Conservation (phyloP, 2,888 invertebrate genomes). For the Tinea trinotella region DNA sequence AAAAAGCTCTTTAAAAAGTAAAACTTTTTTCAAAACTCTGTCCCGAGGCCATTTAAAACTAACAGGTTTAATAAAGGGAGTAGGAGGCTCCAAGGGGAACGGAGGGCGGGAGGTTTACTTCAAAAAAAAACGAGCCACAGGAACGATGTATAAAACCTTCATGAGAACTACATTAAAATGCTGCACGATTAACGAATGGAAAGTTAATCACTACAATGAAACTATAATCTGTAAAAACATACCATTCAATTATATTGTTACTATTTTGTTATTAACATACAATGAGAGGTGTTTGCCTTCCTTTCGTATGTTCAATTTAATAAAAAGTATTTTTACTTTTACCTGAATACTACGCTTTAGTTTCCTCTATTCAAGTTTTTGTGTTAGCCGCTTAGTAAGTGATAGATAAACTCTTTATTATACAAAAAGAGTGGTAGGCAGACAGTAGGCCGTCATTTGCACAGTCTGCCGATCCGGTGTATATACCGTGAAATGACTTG, state of each 20-base stretch:
- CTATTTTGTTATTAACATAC: constrained; percentile 19
- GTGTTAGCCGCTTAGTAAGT: too few relatives aligned
- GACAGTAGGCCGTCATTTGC: too few relatives aligned
- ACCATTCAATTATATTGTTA: constrained; percentile 22
- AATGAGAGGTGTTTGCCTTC: constrained; percentile 6
- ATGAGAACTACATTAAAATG: constrained; percentile 16
- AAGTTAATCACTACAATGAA: constrained; percentile 18
- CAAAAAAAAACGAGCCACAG: constrained; percentile 5
- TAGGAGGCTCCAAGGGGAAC: background rate
- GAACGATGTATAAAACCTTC: constrained; percentile 14
- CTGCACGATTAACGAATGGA: constrained; percentile 9
- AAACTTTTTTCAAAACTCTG: background rate
- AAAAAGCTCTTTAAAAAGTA: background rate
- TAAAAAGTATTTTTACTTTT: background rate
- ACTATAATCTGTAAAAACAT: constrained; percentile 22
- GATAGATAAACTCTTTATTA: too few relatives aligned
- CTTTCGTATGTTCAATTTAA: background rate
- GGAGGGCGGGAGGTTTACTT: background rate
- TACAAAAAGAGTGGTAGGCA: too few relatives aligned
- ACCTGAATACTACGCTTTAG: too few relatives aligned
- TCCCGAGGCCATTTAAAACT: constrained; percentile 1
- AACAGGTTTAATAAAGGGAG: constrained; percentile 2
- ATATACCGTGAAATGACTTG: too few relatives aligned
- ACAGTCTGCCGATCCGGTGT: too few relatives aligned
- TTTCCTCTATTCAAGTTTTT: too few relatives aligned